A percentile compares a stretch with the other conserved stretches of the same genome.
These are phyloP conservation scores for Elysia chlorotica DNA, from an alignment of 1,140 invertebrate genomes.

Conservation along the genomic window DNA sequence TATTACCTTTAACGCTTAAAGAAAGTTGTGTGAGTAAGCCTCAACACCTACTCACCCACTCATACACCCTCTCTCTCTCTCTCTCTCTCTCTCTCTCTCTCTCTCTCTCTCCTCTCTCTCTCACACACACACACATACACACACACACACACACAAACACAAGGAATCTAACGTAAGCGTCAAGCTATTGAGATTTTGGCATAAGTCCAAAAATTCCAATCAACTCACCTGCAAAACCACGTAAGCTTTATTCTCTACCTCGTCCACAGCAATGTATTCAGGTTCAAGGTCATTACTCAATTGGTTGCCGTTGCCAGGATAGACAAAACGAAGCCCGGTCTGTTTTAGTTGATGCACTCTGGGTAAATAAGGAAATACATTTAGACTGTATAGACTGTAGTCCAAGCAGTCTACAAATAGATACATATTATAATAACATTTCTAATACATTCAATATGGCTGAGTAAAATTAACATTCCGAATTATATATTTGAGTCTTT, in stretches of 20 bases:
- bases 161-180: too few relatives aligned
- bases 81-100: neutral
- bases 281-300: constrained; percentile 37
- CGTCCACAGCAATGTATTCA: constrained; percentile 33
- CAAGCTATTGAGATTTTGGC: neutral
- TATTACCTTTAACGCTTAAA: too few relatives aligned
- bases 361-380: too few relatives aligned
- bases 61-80: neutral
- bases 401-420: too few relatives aligned
- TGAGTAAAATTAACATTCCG: too few relatives aligned
- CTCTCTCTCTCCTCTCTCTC: neutral
- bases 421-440: too few relatives aligned
- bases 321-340: neutral
- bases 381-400: too few relatives aligned
- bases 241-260: constrained; percentile 33
- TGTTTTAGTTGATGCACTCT: too few relatives aligned
- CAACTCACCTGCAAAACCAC: constrained; percentile 34
- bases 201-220: neutral
- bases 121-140: neutral
- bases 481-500: too few relatives aligned
- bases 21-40: too few relatives aligned
- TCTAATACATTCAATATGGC: too few relatives aligned
- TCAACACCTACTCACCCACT: neutral
- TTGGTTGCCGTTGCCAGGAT: constrained; percentile 23
- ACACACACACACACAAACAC: too few relatives aligned